These are phyloP conservation scores for Neostethus bicornis DNA, from an alignment of 2,797 vertebrate genomes.

Conservation along the genomic window DNA sequence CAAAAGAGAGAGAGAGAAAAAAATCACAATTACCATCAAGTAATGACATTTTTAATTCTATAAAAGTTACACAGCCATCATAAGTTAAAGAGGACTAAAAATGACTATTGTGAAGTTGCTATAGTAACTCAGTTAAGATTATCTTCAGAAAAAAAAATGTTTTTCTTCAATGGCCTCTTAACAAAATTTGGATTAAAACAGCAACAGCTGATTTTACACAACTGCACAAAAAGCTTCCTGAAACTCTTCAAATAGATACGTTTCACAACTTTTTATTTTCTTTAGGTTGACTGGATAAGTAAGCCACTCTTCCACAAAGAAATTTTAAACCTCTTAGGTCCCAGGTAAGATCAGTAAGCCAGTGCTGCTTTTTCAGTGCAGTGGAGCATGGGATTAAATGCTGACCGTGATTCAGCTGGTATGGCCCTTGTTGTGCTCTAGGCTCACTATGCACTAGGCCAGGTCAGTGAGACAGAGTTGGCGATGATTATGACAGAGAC, in stretches of 20 bases:
- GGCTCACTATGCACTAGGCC: conserved; percentile 41
- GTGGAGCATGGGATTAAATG: conserved; percentile 62
- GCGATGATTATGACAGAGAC: conserved; percentile 48
- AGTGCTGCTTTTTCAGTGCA: conserved; percentile 50
- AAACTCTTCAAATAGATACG: conserved; percentile 26
- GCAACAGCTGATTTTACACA: too few species aligned
- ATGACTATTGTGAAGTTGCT: conserved; percentile 46
- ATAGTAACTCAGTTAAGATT: conserved; percentile 49
- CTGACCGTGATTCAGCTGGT: conserved; percentile 61
- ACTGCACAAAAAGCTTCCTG: too few species aligned
- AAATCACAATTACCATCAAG: conserved; percentile 1
- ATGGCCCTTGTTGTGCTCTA: conserved; percentile 49
- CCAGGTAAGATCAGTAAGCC: conserved; percentile 42
- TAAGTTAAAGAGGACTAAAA: conserved; percentile 36
- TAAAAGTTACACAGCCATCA: conserved; percentile 35
- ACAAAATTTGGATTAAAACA: conserved; percentile 21
- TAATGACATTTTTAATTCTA: conserved; percentile 12
- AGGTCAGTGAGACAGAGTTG: conserved; percentile 56
- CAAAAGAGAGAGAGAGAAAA: conserved; percentile 13
- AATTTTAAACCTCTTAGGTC: conserved; percentile 44
- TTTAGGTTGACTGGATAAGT: conserved; percentile 12
- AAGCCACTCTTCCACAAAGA: conserved; percentile 14
- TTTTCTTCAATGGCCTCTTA: conserved; percentile 41
- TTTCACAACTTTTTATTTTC: neutral
- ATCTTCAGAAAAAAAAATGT: conserved; percentile 46